phyloP scores from a whole-genome alignment of 1,140 invertebrate genomes.

The Scaptomyza graminum region DNA sequence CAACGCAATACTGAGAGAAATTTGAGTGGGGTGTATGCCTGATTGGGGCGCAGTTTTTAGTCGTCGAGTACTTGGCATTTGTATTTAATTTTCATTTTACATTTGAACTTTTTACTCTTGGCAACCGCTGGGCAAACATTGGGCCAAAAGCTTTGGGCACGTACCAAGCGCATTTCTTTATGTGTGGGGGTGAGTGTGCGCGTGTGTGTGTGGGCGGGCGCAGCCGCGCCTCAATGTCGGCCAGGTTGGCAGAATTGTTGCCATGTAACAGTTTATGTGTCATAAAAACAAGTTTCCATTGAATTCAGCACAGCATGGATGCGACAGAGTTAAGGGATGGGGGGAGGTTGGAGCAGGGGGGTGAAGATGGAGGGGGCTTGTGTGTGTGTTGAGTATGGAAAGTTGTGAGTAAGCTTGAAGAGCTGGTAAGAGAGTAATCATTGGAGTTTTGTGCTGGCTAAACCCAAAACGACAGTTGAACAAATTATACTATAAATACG shows the following conservation, averaged over 20 bases:
- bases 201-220: conserved; percentile 7
- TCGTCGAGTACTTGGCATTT: conserved; percentile 72
- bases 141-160: conserved; percentile 48
- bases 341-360: not conserved
- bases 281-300: conserved; percentile 77
- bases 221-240: conserved; percentile 6
- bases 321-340: conserved; percentile 10
- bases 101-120: conserved; percentile 72
- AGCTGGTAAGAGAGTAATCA: conserved; percentile 60
- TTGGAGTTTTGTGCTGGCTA: conserved; percentile 44
- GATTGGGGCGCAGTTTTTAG: conserved; percentile 28
- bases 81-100: conserved; percentile 82
- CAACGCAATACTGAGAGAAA: conserved; percentile 11
- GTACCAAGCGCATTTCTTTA: conserved; percentile 26
- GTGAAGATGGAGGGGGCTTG: not conserved
- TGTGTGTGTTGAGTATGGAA: not conserved
- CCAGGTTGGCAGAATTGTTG: conserved; percentile 40
- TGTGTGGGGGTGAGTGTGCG: not conserved
- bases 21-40: not conserved
- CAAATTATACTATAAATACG: conserved; percentile 47
- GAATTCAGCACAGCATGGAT: conserved; percentile 51
- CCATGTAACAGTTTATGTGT: conserved; percentile 72
- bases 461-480: conserved; percentile 60
- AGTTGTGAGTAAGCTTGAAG: conserved; percentile 1
- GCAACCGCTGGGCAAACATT: conserved; percentile 49